Percentiles rank a stretch among this genome's conserved stretches.
phyloP scores from a whole-genome alignment of 2,888 invertebrate genomes.

The Agriopis leucophaearia region DNA sequence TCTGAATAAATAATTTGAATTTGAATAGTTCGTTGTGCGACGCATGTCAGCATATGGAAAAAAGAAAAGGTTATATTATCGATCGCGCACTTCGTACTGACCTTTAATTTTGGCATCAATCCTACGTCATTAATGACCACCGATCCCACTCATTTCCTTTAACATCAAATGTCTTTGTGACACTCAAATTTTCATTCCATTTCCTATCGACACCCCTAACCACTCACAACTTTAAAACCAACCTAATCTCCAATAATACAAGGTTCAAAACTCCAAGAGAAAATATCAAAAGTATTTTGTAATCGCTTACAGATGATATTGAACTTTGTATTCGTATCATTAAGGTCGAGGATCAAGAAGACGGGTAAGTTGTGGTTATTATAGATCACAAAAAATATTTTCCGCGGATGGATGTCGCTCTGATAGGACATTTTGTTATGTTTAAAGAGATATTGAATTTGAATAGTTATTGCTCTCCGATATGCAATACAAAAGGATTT shows the following conservation, averaged over 20 bases:
- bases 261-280: background rate
- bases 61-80: too few species aligned
- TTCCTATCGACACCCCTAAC: conserved; percentile 27
- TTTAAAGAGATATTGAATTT: conserved; percentile 23
- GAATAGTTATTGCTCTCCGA: conserved; percentile 28
- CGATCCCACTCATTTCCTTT: conserved; percentile 30
- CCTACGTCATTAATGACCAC: conserved; percentile 22
- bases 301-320: background rate
- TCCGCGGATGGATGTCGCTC: conserved; percentile 15
- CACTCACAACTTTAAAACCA: background rate
- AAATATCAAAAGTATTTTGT: background rate
- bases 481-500: conserved; percentile 14
- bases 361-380: background rate
- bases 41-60: too few species aligned
- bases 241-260: background rate
- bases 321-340: background rate
- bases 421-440: conserved; percentile 23
- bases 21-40: too few species aligned
- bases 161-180: conserved; percentile 30
- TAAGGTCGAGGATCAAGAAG: conserved; percentile 6
- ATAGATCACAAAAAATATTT: conserved; percentile 11
- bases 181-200: conserved; percentile 31
- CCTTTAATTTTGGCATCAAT: background rate
- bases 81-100: background rate
- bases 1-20: too few species aligned